These are phyloP conservation scores for Nylanderia fulva DNA, from an alignment of 1,140 invertebrate species.

Conservation along the genomic window DNA sequence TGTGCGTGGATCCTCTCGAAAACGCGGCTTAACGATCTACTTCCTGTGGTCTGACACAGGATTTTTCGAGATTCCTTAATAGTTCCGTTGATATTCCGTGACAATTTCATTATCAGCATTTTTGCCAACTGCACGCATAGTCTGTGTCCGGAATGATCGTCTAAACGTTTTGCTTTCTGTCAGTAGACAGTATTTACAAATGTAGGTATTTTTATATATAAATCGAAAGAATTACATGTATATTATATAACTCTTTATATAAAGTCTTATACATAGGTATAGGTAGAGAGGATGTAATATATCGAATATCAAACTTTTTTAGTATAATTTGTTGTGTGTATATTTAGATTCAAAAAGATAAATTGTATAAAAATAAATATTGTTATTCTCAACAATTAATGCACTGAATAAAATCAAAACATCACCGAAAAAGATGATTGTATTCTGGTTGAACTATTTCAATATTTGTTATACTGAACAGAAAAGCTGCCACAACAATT, in stretches of 20 bases:
- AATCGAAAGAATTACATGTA: background rate
- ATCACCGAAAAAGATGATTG: background rate
- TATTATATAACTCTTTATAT: background rate
- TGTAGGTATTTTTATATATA: background rate
- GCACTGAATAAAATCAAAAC: background rate
- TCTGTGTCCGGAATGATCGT: background rate
- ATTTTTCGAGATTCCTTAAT: slow-evolving; percentile 75
- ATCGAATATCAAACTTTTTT: background rate
- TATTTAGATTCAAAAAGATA: background rate
- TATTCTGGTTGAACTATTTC: background rate
- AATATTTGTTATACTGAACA: too few relatives aligned
- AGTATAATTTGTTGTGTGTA: background rate
- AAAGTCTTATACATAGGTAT: background rate
- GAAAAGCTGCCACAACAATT: too few relatives aligned
- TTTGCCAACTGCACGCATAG: slow-evolving; percentile 1
- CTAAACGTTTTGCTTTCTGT: too few relatives aligned
- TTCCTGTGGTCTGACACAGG: slow-evolving; percentile 63
- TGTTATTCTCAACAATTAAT: background rate
- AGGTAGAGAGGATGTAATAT: too few relatives aligned
- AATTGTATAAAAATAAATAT: background rate
- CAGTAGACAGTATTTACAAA: background rate
- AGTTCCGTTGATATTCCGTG: slow-evolving; percentile 53
- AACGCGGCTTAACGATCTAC: slow-evolving; percentile 78
- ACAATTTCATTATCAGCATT: slow-evolving; percentile 32
- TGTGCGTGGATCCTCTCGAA: slow-evolving; percentile 76